Base-by-base conservation (phyloP, 2,888 invertebrate species). In the Brachyopa scutellaris region DNA sequence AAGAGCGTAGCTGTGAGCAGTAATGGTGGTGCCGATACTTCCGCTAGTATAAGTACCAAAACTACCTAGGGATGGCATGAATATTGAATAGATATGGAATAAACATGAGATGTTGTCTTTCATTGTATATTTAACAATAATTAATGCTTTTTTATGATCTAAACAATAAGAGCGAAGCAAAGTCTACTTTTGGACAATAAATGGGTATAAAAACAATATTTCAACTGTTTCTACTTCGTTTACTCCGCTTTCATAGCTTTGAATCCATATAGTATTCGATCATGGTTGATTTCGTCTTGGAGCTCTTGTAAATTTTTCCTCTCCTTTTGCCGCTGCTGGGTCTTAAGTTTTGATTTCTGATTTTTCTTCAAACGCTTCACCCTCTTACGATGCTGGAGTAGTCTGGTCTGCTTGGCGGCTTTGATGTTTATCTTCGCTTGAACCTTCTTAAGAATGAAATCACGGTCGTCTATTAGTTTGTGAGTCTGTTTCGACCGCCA, bases 201-300 rank as follows among this genome's bases (percentile, higher is more conserved):
- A n/a, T n/a, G n/a, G n/a, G n/a, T n/a, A n/a, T n/a, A n/a, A n/a
- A n/a, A n/a, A n/a, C n/a, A n/a, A n/a, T n/a, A n/a, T n/a, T n/a
- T n/a, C n/a, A n/a, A n/a, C n/a, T n/a, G n/a, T n/a, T n/a, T n/a
- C n/a, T n/a, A n/a, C n/a, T n/a, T n/a, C n/a, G 15, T 7, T 21
- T 42, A 42, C 3, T 21, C 4, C 0, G 6, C 4, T 42, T 29
- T 1, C 13, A 5, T 3, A 0, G 42, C 23, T 3, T 36, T 11
- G 17, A 67, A 67, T 1, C 79, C 79, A 40, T 55, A 79, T 8
- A 79, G 40, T 9, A 79, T 13, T 21, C 62, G 33, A 55, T 80
- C 80, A 0, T 57, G 67, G 4, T 74, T 49, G 7, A 80, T 80
- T 6, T 76, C 80, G 0, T 76, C 49, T 2, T 64, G 29, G 2